Conservation (phyloP, 2,113 vertebrate genomes). For the Menidia beryllina region DNA sequence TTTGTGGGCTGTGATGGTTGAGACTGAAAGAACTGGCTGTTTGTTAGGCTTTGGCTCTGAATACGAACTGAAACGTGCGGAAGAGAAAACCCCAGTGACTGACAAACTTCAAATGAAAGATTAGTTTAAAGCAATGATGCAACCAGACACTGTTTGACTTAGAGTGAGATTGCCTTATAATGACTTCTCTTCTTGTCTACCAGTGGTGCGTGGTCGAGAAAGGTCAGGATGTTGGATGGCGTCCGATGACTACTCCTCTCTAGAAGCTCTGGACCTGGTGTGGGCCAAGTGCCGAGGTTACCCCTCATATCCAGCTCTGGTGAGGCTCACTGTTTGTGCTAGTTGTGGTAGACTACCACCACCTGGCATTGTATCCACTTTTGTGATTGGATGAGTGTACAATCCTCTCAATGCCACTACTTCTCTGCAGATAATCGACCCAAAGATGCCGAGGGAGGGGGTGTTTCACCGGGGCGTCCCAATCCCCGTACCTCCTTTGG, state of each 20-base stretch:
- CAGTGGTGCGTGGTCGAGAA: conserved; percentile 92
- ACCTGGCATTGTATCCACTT: too few relatives aligned
- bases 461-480: conserved; percentile 97
- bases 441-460: conserved; percentile 98
- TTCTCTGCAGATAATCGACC: conserved; percentile 92
- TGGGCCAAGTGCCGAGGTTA: conserved; percentile 99
- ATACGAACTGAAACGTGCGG: too few relatives aligned
- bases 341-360: neutral
- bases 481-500: conserved; percentile 95
- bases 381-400: neutral
- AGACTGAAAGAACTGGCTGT: too few relatives aligned
- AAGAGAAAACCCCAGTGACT: neutral
- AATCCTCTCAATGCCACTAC: neutral
- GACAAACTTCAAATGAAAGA: neutral
- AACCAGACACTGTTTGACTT: too few relatives aligned
- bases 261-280: conserved; percentile 96
- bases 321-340: conserved; percentile 69
- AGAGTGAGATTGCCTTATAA: neutral
- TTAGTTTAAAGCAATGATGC: neutral
- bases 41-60: too few relatives aligned
- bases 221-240: conserved; percentile 91
- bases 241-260: conserved; percentile 92
- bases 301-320: conserved; percentile 97
- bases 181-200: conserved; percentile 16
- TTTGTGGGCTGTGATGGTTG: too few relatives aligned